phyloP scores from a whole-genome alignment of 2,113 vertebrate genomes.

The Loxodonta africana region DNA sequence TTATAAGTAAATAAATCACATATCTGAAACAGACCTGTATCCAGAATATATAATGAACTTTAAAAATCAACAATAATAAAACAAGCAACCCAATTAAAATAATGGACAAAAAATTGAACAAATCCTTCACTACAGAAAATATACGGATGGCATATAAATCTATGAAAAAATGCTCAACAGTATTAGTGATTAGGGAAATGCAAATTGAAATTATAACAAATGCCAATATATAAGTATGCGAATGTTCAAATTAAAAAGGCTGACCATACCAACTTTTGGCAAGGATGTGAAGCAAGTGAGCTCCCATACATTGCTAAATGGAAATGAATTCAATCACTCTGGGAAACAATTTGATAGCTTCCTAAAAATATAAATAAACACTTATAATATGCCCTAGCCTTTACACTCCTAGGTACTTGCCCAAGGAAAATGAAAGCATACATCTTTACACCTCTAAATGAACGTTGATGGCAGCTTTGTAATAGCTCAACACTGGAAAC shows the following conservation, averaged over 20 bases:
- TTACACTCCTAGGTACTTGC: background rate
- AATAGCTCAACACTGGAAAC: background rate
- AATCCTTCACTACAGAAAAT: background rate
- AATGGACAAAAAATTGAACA: background rate
- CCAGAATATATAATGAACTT: background rate
- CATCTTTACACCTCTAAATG: background rate
- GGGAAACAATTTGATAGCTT: background rate
- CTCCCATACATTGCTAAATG: background rate
- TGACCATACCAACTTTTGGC: background rate
- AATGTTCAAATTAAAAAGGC: background rate
- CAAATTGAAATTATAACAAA: background rate
- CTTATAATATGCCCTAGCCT: background rate
- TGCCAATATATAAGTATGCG: background rate
- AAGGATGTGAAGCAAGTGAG: background rate
- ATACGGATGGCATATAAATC: background rate
- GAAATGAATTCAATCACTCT: background rate
- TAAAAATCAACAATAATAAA: background rate
- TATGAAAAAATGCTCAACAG: background rate
- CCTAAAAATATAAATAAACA: background rate
- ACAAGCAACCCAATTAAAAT: background rate
- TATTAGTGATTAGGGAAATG: background rate
- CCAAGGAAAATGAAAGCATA: background rate
- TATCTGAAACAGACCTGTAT: background rate
- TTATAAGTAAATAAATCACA: background rate
- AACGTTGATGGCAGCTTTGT: background rate